Conservation (phyloP, 2,797 vertebrate species). For the Iguana delicatissima region DNA sequence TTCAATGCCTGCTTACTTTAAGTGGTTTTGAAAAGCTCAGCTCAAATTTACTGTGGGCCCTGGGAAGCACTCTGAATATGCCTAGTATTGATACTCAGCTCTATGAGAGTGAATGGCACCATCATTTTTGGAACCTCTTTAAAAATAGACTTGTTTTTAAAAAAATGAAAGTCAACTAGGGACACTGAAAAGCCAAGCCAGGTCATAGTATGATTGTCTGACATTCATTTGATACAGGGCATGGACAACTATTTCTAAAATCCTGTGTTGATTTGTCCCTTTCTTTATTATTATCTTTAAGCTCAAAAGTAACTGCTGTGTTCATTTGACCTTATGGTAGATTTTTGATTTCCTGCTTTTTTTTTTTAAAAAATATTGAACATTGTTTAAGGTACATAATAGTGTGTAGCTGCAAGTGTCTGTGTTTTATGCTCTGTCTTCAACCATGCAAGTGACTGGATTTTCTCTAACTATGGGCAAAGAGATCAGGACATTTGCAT, state of each 20-base stretch:
- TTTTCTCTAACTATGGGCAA: background rate
- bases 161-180: constrained; percentile 1
- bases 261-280: background rate
- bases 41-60: background rate
- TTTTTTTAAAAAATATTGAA: background rate
- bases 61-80: background rate
- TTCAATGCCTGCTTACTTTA: background rate
- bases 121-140: constrained; percentile 28
- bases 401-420: background rate
- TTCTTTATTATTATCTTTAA: background rate
- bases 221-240: background rate
- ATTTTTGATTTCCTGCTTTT: background rate
- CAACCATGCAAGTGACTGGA: background rate
- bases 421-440: background rate
- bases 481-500: background rate
- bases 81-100: background rate
- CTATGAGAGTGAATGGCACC: constrained; percentile 12
- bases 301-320: background rate
- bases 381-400: background rate
- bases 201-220: background rate
- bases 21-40: background rate
- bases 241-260: background rate
- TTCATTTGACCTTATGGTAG: background rate
- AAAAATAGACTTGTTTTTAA: background rate
- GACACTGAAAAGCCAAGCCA: constrained; percentile 6